Evolutionary conservation across 2,888 invertebrate genomes (phyloP).

Genomic region (Ormyrus rosae): DNA sequence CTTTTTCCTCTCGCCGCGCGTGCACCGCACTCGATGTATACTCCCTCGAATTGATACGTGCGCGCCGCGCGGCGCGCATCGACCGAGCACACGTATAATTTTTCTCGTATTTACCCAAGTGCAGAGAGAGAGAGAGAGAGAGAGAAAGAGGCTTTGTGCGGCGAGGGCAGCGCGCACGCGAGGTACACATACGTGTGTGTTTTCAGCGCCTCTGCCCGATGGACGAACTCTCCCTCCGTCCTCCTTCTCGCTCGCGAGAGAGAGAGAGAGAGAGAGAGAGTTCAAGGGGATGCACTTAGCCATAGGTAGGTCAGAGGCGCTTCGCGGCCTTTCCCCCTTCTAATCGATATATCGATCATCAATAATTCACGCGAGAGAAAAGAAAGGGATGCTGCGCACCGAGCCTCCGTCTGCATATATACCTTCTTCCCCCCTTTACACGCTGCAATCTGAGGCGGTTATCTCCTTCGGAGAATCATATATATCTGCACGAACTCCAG

Average conservation of each 20-base stretch:
- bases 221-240: neutral
- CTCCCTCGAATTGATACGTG: slow-evolving; percentile 46
- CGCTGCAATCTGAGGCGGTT: slow-evolving; percentile 55
- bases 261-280: neutral
- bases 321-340: slow-evolving; percentile 42
- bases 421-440: neutral
- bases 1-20: slow-evolving; percentile 27
- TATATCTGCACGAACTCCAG: slow-evolving; percentile 10
- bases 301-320: slow-evolving; percentile 59
- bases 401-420: neutral
- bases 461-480: slow-evolving; percentile 56
- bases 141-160: neutral
- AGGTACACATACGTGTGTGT: neutral
- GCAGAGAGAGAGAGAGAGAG: neutral
- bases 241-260: neutral
- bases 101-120: slow-evolving; percentile 50
- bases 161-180: neutral
- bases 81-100: slow-evolving; percentile 32
- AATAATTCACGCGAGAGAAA: slow-evolving; percentile 58
- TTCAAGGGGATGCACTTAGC: slow-evolving; percentile 55
- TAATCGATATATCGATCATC: slow-evolving; percentile 61
- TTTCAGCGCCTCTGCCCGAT: slow-evolving; percentile 32
- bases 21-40: neutral
- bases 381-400: neutral
- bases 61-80: neutral